A percentile compares a stretch with the other conserved stretches of the same genome.
Conservation (phyloP, 2,113 vertebrate species). For the Nymphicus hollandicus region DNA sequence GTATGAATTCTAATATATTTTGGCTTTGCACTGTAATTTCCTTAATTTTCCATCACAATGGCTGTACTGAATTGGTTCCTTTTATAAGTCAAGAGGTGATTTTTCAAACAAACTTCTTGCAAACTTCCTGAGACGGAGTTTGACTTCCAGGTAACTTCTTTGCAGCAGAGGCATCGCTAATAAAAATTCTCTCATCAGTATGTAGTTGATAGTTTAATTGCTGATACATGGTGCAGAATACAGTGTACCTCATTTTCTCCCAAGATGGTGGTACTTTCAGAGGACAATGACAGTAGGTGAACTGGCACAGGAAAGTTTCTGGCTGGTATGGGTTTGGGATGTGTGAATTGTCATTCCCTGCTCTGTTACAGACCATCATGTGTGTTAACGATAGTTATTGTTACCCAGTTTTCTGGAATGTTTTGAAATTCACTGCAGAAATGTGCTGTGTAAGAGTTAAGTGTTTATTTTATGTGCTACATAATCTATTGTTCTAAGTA, state of each 20-base stretch:
- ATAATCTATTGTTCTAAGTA: conserved; percentile 5
- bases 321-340: neutral
- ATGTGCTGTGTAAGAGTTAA: neutral
- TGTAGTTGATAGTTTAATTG: neutral
- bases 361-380: neutral
- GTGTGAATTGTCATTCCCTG: neutral
- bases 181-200: neutral
- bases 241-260: neutral
- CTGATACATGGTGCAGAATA: neutral
- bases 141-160: conserved; percentile 23
- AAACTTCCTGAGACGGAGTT: conserved; percentile 1
- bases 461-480: conserved; percentile 5
- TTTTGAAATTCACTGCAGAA: neutral
- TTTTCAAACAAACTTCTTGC: neutral
- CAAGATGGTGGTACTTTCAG: neutral
- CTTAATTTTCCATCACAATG: neutral
- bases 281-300: neutral
- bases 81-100: conserved; percentile 8
- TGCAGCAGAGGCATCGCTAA: neutral
- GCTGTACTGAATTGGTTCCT: neutral
- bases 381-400: neutral
- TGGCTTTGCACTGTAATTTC: neutral
- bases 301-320: neutral
- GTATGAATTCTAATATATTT: neutral
- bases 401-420: neutral